Evolutionary conservation across 2,888 invertebrate genomes (phyloP).

Genomic region (Drosophila fulvimacula): DNA sequence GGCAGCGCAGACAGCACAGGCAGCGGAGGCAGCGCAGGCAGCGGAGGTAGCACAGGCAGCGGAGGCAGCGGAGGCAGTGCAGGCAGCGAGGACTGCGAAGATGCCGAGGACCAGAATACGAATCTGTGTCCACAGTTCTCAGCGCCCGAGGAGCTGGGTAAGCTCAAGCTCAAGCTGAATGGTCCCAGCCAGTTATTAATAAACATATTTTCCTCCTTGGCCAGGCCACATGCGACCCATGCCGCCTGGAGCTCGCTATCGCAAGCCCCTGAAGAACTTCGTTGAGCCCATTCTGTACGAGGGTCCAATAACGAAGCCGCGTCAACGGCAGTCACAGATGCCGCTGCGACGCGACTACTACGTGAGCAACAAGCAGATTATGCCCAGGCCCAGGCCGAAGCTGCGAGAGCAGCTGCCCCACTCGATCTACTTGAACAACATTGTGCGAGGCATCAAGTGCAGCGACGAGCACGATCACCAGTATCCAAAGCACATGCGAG

Average conservation of each 20-base stretch:
- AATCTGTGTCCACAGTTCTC: conserved; percentile 67
- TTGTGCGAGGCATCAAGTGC: conserved; percentile 64
- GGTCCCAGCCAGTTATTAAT: too few relatives aligned
- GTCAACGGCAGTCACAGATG: conserved; percentile 43
- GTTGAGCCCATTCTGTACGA: conserved; percentile 70
- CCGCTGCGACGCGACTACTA: conserved; percentile 55
- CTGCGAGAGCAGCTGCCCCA: conserved; percentile 53
- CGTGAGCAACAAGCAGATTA: conserved; percentile 66
- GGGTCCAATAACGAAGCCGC: conserved; percentile 59
- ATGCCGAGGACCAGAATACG: conserved; percentile 58
- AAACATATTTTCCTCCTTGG: accelerated
- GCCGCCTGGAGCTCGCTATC: conserved; percentile 24
- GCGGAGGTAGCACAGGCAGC: conserved; percentile 21
- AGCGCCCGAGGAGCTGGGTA: conserved; percentile 37
- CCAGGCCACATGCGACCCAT: conserved; percentile 22
- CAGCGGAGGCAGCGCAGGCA: conserved; percentile 31
- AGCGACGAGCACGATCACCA: conserved; percentile 45
- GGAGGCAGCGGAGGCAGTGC: conserved; percentile 1
- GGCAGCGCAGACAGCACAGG: conserved; percentile 19
- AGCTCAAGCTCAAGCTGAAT: not conserved
- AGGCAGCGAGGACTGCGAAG: conserved; percentile 29
- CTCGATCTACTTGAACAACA: conserved; percentile 72
- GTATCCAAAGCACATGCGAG: conserved; percentile 17
- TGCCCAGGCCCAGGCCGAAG: conserved; percentile 60
- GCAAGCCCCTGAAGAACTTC: conserved; percentile 68